Base-by-base conservation (phyloP, 2,113 vertebrate species). In the Lepisosteus osseus region DNA sequence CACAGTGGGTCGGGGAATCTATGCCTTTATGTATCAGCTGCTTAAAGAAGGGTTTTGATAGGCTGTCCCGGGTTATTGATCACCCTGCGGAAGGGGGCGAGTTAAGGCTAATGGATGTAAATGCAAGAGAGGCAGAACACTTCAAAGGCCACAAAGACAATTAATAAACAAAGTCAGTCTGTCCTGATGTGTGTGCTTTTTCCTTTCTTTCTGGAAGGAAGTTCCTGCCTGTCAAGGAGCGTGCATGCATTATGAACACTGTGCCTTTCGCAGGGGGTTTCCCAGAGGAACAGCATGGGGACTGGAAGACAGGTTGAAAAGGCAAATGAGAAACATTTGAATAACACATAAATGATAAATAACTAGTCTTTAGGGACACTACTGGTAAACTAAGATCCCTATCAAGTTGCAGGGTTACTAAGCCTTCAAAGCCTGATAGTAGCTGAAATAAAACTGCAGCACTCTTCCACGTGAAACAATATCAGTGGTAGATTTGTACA, bases 31-130 rank as follows among this genome's bases (percentile, higher is more conserved):
- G 44, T 51, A 61, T 61, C 17, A 15, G 56, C 65, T 43, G 43
- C 15, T 7, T 66, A 40, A 59, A 67, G 3, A 54, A 72, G 61
- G 67, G 17, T 57, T 68, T 69, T 77, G 79, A 82, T 79, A 72
- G 72, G 76, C 74, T 76, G 73, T 68, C 70, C 68, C 70, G 69
- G 13, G 67, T 47, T 77, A 81, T 80, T 79, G 81, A 85, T 80
- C 74, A 73, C 75, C 65, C 73, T 75, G 70, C 65, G 72, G 74
- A 81, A 54, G 45, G 65, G 29, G 47, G 65, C 62, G 76, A 77
- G 69, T 73, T 73, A 42, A 63, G 63, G 71, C 74, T 69, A 75
- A 69, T 61, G 67, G 64, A 71, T 51, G 29, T 13, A 71, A 55
- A 41, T 72, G 42, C 42, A 72, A 0, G 61, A 40, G 43, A 61